Base-by-base conservation (phyloP, 2,797 vertebrate species). In the Rallus crepitans region DNA sequence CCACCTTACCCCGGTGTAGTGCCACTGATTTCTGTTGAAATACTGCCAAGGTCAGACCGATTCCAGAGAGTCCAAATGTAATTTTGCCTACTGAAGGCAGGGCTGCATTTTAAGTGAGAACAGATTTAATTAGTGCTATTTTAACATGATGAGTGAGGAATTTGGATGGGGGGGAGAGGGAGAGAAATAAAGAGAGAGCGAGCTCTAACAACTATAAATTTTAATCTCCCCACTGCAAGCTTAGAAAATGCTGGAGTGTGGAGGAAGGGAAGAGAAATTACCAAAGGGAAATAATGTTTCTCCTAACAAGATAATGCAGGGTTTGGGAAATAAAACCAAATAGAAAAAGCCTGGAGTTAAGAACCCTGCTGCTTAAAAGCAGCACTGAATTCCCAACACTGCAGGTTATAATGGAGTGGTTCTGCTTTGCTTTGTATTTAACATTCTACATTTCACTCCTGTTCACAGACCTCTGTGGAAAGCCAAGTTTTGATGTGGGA, bases 381-480 rank as follows among this genome's bases (percentile, higher is more conserved):
- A 90, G 94, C 90, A 31, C 91, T 94, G 96, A 96, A 94, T 95
- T 95, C 96, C 95, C 95, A 82, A 90, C 94, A 84, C 94, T 91
- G 94, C 94, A 89, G 90, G 95, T 96, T 87, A 64, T 27, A 89
- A 92, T 94, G 91, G 90, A 93, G 82, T 12, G 70, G 95, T 96
- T 97, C 95, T 94, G 96, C 96, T 93, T 80, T 96, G 96, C 80
- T 92, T 96, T 96, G 93, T 96, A 91, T 93, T 97, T 97, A 96
- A 96, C 94, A 92, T 87, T 96, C 88, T 33, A 18, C 66, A 40
- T 97, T 84, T 93, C 93, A 61, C 93, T 96, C 89, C 95, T 7
- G 70, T 70, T 93, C 82, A n/a, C 86, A 84, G 89, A 87, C 55
- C 69, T 92, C 91, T 2, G 11, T 0, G 20, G 87, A 96, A 93